Evolutionary conservation across 2,888 invertebrate species (phyloP).

Genomic region (Camptogramma bilineatum): DNA sequence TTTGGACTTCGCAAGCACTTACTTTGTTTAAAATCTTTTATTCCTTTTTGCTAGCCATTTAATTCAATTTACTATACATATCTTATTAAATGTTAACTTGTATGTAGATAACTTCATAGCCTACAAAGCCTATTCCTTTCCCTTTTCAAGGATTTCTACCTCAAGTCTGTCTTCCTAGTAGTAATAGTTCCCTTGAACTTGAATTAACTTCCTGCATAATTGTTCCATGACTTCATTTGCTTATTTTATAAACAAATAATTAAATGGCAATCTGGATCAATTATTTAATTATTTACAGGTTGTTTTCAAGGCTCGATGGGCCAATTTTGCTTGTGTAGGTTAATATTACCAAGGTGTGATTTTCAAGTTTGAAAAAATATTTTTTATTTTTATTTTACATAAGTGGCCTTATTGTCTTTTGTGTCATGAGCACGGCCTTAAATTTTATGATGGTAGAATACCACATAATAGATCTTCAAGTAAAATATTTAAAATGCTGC

Average conservation of each 20-base stretch:
- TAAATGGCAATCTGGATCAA: not conserved
- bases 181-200: slow-evolving; percentile 17
- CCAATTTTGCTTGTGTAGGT: too few relatives aligned
- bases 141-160: slow-evolving; percentile 3
- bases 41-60: too few relatives aligned
- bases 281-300: not conserved
- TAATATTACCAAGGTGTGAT: too few relatives aligned
- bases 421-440: slow-evolving; percentile 5
- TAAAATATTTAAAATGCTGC: slow-evolving; percentile 7
- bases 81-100: too few relatives aligned
- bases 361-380: too few relatives aligned
- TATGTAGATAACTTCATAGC: not conserved
- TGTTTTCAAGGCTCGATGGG: not conserved
- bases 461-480: slow-evolving; percentile 1
- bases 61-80: too few relatives aligned
- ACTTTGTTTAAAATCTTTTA: too few relatives aligned
- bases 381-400: too few relatives aligned
- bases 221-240: not conserved
- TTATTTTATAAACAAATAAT: not conserved
- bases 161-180: slow-evolving; percentile 11
- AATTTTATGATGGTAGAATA: slow-evolving; percentile 5
- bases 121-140: not conserved
- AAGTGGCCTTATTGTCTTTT: not conserved
- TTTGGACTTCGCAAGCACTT: too few relatives aligned
- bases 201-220: slow-evolving; percentile 16